phyloP scores from a whole-genome alignment of 1,140 invertebrate genomes.

The Zophobas morio region DNA sequence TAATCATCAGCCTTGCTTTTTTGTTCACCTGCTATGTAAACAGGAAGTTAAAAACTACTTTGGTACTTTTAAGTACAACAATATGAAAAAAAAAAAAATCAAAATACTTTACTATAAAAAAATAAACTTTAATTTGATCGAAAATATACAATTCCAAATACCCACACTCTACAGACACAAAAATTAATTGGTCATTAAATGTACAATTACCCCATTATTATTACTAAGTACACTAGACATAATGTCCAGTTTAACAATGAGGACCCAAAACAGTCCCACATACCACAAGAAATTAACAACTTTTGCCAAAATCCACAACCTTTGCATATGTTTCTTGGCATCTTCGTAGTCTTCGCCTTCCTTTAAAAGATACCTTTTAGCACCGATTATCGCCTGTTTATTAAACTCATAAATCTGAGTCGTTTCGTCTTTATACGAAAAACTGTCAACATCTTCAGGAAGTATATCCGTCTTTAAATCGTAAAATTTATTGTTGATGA shows the following conservation, averaged over 20 bases:
- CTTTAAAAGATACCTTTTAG: conserved; percentile 58
- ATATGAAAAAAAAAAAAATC: too few species aligned
- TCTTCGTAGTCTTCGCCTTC: conserved; percentile 53
- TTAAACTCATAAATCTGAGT: conserved; percentile 70
- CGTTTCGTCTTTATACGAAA: conserved; percentile 73
- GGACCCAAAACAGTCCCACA: conserved; percentile 6
- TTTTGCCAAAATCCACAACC: conserved; percentile 15
- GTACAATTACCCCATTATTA: too few species aligned
- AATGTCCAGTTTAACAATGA: conserved; percentile 26
- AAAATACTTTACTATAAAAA: too few species aligned
- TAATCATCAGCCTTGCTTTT: too few species aligned
- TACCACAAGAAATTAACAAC: not conserved
- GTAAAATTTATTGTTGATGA: conserved; percentile 81
- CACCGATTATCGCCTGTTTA: conserved; percentile 64
- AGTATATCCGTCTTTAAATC: conserved; percentile 74
- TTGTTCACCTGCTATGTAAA: too few species aligned
- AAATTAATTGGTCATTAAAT: too few species aligned
- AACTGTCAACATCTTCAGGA: conserved; percentile 75
- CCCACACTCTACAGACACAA: too few species aligned
- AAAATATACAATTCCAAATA: too few species aligned
- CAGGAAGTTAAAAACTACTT: too few species aligned
- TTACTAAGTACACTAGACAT: too few species aligned
- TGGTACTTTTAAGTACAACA: too few species aligned
- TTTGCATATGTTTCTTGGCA: conserved; percentile 50
- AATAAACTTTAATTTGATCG: too few species aligned